Percentiles rank a stretch among this genome's conserved stretches.
Conservation (phyloP, 2,797 vertebrate species). For the Lutjanus argentimaculatus region DNA sequence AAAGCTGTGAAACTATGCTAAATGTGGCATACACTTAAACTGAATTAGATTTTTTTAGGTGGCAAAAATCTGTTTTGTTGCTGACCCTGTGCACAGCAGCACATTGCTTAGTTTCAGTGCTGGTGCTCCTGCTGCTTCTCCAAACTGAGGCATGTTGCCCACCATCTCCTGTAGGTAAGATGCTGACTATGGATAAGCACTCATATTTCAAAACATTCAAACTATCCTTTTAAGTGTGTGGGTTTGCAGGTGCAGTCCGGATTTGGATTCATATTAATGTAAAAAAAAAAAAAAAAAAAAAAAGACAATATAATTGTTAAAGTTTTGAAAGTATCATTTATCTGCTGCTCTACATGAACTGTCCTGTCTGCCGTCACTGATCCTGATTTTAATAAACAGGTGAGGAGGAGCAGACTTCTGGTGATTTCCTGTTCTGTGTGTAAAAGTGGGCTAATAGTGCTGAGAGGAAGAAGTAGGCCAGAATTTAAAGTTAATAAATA, state of each 20-base stretch:
- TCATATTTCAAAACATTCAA: background rate
- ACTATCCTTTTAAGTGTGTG: no score
- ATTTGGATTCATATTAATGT: background rate
- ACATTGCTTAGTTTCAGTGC: no score
- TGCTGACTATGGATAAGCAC: no score
- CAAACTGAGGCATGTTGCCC: no score
- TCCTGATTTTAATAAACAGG: constrained; percentile 10
- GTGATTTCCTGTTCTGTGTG: constrained; percentile 26
- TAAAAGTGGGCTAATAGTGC: constrained; percentile 66
- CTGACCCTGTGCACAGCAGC: no score
- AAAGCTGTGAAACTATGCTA: no score
- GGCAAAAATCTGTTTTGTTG: no score
- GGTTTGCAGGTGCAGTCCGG: background rate
- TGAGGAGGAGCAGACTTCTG: constrained; percentile 5
- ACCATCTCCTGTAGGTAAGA: no score
- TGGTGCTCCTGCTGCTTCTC: no score
- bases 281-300: background rate
- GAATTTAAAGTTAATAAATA: constrained; percentile 68
- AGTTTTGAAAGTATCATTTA: background rate
- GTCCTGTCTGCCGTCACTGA: background rate
- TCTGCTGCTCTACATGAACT: background rate
- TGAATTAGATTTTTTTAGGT: no score
- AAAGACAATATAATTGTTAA: background rate
- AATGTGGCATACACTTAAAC: no score
- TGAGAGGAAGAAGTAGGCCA: constrained; percentile 66